phyloP scores from a whole-genome alignment of 2,888 invertebrate genomes.

The Tanytarsus gracilentus region DNA sequence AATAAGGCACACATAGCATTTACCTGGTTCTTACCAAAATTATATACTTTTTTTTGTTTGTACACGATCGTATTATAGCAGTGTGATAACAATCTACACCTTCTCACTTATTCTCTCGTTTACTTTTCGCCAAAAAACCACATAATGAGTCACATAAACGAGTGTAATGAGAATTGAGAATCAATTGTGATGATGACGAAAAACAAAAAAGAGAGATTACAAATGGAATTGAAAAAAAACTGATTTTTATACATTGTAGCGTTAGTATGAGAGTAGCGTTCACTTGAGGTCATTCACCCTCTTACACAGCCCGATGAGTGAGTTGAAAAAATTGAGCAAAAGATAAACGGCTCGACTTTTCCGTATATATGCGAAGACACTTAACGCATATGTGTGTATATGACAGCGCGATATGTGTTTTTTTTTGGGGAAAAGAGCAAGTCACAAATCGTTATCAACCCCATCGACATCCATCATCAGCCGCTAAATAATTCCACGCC shows the following conservation, averaged over 20 bases:
- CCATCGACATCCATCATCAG: too few species aligned
- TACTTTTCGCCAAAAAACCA: neutral
- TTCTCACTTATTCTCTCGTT: neutral
- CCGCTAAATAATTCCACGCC: too few species aligned
- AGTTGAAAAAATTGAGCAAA: constrained; percentile 20
- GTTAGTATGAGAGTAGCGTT: constrained; percentile 22
- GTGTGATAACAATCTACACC: constrained; percentile 3
- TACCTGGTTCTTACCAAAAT: too few species aligned
- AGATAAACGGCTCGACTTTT: constrained; percentile 7
- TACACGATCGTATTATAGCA: too few species aligned
- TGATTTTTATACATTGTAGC: constrained; percentile 27
- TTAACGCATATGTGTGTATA: constrained; percentile 2
- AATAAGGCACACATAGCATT: neutral
- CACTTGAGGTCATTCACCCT: constrained; percentile 16
- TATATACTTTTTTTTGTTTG: neutral
- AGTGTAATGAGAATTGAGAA: neutral
- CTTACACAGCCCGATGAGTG: neutral
- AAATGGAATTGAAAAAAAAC: constrained; percentile 22
- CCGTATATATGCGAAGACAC: neutral
- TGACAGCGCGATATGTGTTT: too few species aligned
- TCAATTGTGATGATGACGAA: neutral
- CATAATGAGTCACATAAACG: constrained; percentile 6
- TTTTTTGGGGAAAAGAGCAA: neutral
- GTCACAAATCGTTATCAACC: neutral
- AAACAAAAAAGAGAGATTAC: constrained; percentile 19